Evolutionary conservation across 2,888 invertebrate genomes (phyloP).

Genomic region (Endomychus coccineus): DNA sequence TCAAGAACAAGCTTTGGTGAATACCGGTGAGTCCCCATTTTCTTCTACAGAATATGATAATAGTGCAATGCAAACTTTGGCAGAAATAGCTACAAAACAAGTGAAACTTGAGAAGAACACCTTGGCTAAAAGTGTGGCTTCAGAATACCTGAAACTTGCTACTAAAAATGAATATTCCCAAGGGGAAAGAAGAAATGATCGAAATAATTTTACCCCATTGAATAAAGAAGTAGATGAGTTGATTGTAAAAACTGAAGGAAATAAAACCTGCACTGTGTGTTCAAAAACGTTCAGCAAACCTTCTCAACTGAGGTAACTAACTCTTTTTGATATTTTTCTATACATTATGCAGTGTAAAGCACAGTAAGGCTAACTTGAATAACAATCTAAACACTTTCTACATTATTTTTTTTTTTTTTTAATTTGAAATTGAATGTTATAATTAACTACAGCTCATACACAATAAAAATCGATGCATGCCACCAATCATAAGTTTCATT

Average conservation of each 20-base stretch:
- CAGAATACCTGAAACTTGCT: slow-evolving; percentile 58
- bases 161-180: slow-evolving; percentile 37
- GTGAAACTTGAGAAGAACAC: slow-evolving; percentile 43
- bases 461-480: no score
- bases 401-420: slow-evolving; percentile 1
- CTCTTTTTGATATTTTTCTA: background rate
- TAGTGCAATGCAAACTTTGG: slow-evolving; percentile 44
- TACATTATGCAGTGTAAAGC: slow-evolving; percentile 2
- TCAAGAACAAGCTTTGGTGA: no score
- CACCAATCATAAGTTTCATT: no score
- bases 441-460: no score
- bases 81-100: slow-evolving; percentile 43
- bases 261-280: slow-evolving; percentile 58
- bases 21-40: slow-evolving; percentile 14
- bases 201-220: slow-evolving; percentile 13
- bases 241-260: slow-evolving; percentile 43
- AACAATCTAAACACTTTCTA: background rate
- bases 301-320: slow-evolving; percentile 66
- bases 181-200: slow-evolving; percentile 22
- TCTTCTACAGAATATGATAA: slow-evolving; percentile 30
- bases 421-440: no score
- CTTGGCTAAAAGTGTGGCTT: slow-evolving; percentile 58
- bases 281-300: slow-evolving; percentile 88
- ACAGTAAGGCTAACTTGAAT: slow-evolving; percentile 6
- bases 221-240: slow-evolving; percentile 39